Conservation (phyloP, 2,113 vertebrate species). For the Passerina amoena region DNA sequence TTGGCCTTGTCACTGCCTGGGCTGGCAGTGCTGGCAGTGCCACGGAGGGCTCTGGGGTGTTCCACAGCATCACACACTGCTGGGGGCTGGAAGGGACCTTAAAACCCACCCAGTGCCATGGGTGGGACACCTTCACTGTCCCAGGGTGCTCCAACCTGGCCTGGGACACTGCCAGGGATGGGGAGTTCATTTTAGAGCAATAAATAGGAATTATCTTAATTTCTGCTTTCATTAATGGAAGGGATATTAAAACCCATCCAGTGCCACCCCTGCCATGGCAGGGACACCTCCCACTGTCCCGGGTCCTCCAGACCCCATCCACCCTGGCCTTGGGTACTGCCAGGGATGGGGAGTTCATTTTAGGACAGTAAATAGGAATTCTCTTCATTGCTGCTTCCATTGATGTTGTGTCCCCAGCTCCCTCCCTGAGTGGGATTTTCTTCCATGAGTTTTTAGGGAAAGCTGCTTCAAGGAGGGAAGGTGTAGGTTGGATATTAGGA, state of each 20-base stretch:
- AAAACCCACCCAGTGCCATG: neutral
- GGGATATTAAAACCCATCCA: neutral
- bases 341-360: neutral
- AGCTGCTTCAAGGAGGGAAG: neutral
- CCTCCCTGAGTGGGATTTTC: neutral
- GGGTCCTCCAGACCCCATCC: neutral
- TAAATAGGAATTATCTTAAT: fast-evolving
- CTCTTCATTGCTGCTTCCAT: fast-evolving
- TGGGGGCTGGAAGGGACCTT: neutral
- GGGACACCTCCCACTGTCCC: neutral
- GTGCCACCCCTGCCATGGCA: neutral
- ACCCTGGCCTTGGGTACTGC: neutral
- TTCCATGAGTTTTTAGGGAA: neutral
- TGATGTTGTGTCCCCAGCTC: fast-evolving
- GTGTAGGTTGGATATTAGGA: too few species aligned
- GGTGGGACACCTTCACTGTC: neutral
- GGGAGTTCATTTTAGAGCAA: neutral
- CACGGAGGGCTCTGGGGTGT: neutral
- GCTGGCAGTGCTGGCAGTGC: neutral
- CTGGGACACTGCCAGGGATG: neutral
- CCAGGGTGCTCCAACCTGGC: neutral
- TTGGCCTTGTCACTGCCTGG: neutral
- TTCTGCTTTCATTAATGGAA: neutral
- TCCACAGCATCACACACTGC: neutral
- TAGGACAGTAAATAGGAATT: neutral